Percentiles rank a stretch among this genome's conserved stretches.
Conservation (phyloP, 1,140 invertebrate species). For the Chymomyza costata region DNA sequence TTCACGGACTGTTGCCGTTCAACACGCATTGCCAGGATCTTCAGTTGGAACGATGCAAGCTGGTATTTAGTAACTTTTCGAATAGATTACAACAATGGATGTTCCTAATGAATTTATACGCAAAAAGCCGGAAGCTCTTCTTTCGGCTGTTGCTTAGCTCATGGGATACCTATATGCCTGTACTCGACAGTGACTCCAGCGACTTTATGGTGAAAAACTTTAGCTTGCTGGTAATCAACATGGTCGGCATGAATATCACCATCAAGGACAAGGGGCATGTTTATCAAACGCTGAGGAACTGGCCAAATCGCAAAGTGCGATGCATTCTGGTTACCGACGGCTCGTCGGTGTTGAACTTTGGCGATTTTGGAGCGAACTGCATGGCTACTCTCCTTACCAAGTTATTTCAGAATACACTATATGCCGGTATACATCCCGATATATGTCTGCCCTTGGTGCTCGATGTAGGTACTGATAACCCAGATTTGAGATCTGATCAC, state of each 20-base stretch:
- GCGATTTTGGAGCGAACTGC: constrained; percentile 94
- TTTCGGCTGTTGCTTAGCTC: constrained; percentile 93
- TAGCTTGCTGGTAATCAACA: not conserved
- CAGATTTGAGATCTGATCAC: constrained; percentile 88
- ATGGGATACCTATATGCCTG: constrained; percentile 89
- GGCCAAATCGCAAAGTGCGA: constrained; percentile 88
- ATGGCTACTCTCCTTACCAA: constrained; percentile 97
- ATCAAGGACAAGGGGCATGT: constrained; percentile 96
- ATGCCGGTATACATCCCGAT: constrained; percentile 93
- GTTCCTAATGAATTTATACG: constrained; percentile 84
- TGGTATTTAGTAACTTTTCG: constrained; percentile 83
- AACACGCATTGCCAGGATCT: constrained; percentile 89
- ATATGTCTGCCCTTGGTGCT: constrained; percentile 91
- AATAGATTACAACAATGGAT: constrained; percentile 88
- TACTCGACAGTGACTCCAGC: constrained; percentile 87
- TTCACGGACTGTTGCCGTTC: constrained; percentile 89
- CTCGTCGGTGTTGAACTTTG: constrained; percentile 93
- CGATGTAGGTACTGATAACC: constrained; percentile 95
- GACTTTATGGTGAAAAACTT: constrained; percentile 84
- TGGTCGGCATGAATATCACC: constrained; percentile 93
- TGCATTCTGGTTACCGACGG: constrained; percentile 96
- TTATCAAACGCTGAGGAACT: constrained; percentile 85
- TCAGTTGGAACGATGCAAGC: constrained; percentile 84
- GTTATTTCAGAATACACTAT: constrained; percentile 91
- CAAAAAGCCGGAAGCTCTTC: constrained; percentile 93